Base-by-base conservation (phyloP, 92 coral and sea anemone genomes). In the Muricea muricata region DNA sequence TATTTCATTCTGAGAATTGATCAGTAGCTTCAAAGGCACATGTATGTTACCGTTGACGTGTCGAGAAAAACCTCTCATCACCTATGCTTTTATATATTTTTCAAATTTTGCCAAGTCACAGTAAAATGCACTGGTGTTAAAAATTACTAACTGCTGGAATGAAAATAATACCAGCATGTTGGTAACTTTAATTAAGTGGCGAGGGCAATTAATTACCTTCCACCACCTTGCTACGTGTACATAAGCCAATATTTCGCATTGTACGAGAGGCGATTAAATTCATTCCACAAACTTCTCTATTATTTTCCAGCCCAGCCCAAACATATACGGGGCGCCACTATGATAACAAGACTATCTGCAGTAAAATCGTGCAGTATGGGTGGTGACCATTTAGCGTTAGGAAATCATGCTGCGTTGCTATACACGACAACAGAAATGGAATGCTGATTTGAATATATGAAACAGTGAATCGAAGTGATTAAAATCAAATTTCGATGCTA, bases 391-490 rank as follows among this genome's bases (percentile, higher is more conserved):
- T 75, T 28, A 6, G 8, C 28, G 35, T 18, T 7, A 7, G 50
- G 80, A 75, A 28, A 28, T 75, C 80, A 75, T 23, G 80, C 80
- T 75, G 80, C 52, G 80, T 75, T 34, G 29, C 21, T 10, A 70
- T 40, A 63, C 35, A 63, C 70, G 70, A 63, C 1, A 60, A 10
- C 23, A 17, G 60, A 52, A 20, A 52, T 18, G 60, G 60, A 52
- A 52, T 30, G 68, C 2, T 25, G 7, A 60, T 23, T 28, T 14
- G 70, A 28, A 28, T 13, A 28, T 20, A 26, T 32, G 37, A 63
- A 63, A 63, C 35, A 30, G 37, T 32, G 30, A 26, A 13, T 21
- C 7, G 33, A 60, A 60, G 32, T 60, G 18, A 48, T 8, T 48
- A 4, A 1, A 25, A 24, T 9, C 2, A 63, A 25, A 30, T 28